Evolutionary conservation across 2,113 vertebrate genomes (phyloP), one percentile per base, ranked within the genome.

Genomic region (Pavo muticus): DNA sequence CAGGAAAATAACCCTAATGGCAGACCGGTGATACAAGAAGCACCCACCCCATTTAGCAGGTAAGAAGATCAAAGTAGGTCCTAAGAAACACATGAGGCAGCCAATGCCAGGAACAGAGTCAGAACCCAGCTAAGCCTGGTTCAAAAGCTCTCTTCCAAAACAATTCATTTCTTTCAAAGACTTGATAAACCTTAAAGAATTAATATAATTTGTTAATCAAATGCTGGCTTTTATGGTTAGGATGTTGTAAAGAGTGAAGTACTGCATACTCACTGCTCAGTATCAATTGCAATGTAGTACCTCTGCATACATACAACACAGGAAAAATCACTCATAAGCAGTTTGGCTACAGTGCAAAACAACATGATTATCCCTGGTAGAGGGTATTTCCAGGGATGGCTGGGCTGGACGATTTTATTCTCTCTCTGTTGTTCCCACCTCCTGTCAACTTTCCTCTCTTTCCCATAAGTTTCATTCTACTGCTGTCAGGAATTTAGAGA

Each of bases 401-500:
- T 56, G 18, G 15, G 32, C 15, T 61, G 29, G 25, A 6, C 93
- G 67, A 86, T 71, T n/a, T 57, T 67, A 61, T 57, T 18, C n/a
- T 21, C 24, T 20, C 19, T 11, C 23, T 47, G 13, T 29, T 57
- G 54, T 2, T 17, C 11, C 8, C 9, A 83, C 3, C 14, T 64
- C 30, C 39, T 50, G 30, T 35, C 39, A 37, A 77, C 8, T 12
- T 65, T 69, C 23, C 24, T 57, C 19, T 54, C 25, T 65, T 14
- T 6, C 14, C 17, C 3, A 39, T 18, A 84, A 88, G 57, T 65
- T 91, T 74, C 37, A 90, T 71, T 68, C 87, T 68, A 30, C 67
- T 64, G 42, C 42, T 80, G 39, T 71, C 81, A 92, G 21, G 79
- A n/a, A 50, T 72, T 79, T 52, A 48, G n/a, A 86, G 37, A 93